Percentiles rank a stretch among this genome's conserved stretches.
phyloP scores from a whole-genome alignment of 2,888 invertebrate genomes.

The Melikaiella ostensackeni region DNA sequence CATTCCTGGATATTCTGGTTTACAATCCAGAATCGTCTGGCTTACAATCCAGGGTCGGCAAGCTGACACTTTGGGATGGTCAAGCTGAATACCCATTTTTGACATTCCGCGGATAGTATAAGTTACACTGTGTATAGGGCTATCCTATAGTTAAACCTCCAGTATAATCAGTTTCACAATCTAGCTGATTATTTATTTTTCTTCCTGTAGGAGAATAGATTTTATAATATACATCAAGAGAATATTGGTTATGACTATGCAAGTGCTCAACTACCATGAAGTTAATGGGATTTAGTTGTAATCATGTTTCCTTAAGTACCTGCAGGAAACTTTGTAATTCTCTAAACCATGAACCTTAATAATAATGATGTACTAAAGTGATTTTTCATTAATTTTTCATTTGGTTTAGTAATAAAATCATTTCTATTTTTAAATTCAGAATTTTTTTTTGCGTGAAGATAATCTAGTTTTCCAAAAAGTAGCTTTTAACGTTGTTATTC shows the following conservation, averaged over 20 bases:
- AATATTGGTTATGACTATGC: neutral
- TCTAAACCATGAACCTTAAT: neutral
- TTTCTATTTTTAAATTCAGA: neutral
- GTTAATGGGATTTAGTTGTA: neutral
- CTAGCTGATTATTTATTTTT: too few species aligned
- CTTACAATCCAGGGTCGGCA: too few species aligned
- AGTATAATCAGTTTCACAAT: too few species aligned
- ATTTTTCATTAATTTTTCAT: too few species aligned
- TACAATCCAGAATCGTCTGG: too few species aligned
- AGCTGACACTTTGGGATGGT: too few species aligned
- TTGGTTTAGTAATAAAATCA: neutral
- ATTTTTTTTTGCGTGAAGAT: neutral
- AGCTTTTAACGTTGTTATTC: slow-evolving; percentile 1
- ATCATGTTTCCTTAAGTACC: neutral
- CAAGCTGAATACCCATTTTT: too few species aligned
- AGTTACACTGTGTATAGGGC: too few species aligned
- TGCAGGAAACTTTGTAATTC: neutral
- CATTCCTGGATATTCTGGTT: too few species aligned
- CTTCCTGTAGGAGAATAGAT: too few species aligned
- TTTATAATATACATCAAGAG: neutral
- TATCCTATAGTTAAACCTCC: too few species aligned
- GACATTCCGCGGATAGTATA: too few species aligned
- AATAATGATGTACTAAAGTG: neutral
- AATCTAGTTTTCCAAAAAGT: slow-evolving; percentile 1
- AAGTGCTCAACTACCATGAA: neutral